Conservation (phyloP, 2,797 vertebrate species). For the Thamnophis elegans region DNA sequence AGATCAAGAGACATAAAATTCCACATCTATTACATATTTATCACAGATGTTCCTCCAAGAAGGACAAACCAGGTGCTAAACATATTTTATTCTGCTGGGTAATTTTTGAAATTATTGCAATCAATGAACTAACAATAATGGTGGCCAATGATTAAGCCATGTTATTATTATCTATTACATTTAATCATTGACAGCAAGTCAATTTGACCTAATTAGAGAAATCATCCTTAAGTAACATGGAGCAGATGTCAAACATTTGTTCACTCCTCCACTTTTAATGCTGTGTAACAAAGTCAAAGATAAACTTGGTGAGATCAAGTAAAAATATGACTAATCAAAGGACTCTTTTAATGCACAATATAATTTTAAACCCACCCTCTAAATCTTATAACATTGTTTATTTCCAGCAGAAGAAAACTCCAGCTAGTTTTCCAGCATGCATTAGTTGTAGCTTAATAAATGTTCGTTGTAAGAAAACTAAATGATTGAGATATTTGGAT, state of each 20-base stretch:
- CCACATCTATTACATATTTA: slow-evolving; percentile 72
- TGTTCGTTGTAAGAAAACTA: background rate
- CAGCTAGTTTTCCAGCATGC: background rate
- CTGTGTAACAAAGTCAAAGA: slow-evolving; percentile 60
- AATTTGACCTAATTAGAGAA: slow-evolving; percentile 89
- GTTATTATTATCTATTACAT: slow-evolving; percentile 86
- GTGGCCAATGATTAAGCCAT: slow-evolving; percentile 81
- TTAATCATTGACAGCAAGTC: slow-evolving; percentile 90
- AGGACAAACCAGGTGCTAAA: slow-evolving; percentile 86
- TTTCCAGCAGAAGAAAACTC: background rate
- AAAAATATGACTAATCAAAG: slow-evolving; percentile 21
- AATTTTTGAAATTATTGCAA: slow-evolving; percentile 94
- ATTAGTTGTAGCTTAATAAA: background rate
- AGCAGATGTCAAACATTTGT: slow-evolving; percentile 84
- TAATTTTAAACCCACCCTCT: slow-evolving; percentile 18
- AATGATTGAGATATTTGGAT: background rate
- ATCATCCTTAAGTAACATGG: slow-evolving; percentile 82
- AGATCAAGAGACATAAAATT: slow-evolving; percentile 67
- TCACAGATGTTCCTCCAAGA: slow-evolving; percentile 74
- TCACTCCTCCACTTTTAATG: slow-evolving; percentile 69
- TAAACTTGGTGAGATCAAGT: slow-evolving; percentile 52
- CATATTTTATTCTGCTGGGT: slow-evolving; percentile 83
- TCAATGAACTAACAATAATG: slow-evolving; percentile 91
- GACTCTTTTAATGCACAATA: slow-evolving; percentile 4
- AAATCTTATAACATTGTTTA: slow-evolving; percentile 28